Evolutionary conservation across 2,797 vertebrate genomes (phyloP), one percentile per base, ranked within the genome.

Genomic region (Hoplostethus mediterraneus): DNA sequence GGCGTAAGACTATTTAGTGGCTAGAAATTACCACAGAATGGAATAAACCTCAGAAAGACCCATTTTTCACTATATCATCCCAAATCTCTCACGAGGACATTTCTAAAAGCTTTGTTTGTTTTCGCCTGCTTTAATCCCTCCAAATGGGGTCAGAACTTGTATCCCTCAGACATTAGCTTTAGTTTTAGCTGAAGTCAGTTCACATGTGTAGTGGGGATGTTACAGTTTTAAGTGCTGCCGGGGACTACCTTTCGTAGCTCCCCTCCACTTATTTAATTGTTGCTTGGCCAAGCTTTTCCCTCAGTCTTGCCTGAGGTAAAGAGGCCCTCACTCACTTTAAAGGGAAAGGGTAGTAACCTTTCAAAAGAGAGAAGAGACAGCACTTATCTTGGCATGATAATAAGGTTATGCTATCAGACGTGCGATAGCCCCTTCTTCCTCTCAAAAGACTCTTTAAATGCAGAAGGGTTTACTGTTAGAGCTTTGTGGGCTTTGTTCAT

Each of bases 181-280:
- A 21, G 33, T 72, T 81, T 84, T 25, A 67, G 83, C 85, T 85
- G 63, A 70, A 67, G 75, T 90, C 82, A 75, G 80, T 81, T 76
- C 13, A 13, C n/a, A 3, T 57, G 28, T 64, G 58, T 9, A 36
- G 70, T 0, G 11, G 2, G 14, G 53, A 48, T 21, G 45, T 36
- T 51, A 4, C 10, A 21, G 30, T 60, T 48, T 38, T 6, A 25
- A 36, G 13, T 31, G 64, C 67, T 81, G 49, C 69, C n/a, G 51
- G 33, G 51, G 21, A 59, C 66, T 7, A 0, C 54, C 47, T 48
- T 57, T 62, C 54, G 17, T 58, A 52, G 53, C 69, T 70, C 47
- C 71, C 63, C 53, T 73, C 71, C 28, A 69, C 56, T 53, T 77
- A 81, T 79, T 78, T 86, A 83, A 90, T 87, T 88, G 88, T 87